Base-by-base conservation (phyloP, 2,797 vertebrate species). In the Cichlasoma orientale region DNA sequence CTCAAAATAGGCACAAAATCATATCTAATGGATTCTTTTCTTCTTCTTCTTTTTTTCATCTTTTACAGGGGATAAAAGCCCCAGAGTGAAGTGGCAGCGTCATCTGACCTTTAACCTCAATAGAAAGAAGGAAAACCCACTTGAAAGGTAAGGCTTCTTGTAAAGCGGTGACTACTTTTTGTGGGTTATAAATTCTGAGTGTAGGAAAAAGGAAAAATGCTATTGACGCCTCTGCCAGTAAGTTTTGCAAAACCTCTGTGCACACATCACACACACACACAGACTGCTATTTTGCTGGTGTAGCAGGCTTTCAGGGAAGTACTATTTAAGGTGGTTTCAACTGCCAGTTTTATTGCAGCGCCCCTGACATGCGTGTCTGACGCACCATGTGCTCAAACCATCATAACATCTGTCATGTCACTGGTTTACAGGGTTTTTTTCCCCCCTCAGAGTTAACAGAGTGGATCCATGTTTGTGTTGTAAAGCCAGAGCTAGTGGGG, bases 81-180 rank as follows among this genome's bases (percentile, higher is more conserved):
- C 7, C 56, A 3, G 86, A 82, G 84, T 56, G 84, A 80, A 87
- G 80, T 50, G 77, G 74, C 66, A 82, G 78, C 84, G 86, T 74
- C 12, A 5, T 77, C 74, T 89, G 86, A 93, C 88, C 91, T 89
- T 87, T 89, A 59, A 88, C 87, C 88, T 85, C 70, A 56, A 33
- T 27, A 56, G 86, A 83, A 90, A 89, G 84, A 83, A 86, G 75
- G 68, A 23, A 76, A 84, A 89, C 59, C 85, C 89, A 87, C 89
- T 91, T 88, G 83, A 91, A 86, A 93, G 91, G 93, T 93, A 92
- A 93, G 90, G 74, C 33, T 82, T 88, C 79, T 81, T 85, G 82
- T 90, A 86, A 84, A 84, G 66, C 4, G 1, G 68, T 53, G 81
- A 75, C 80, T 72, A 2, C 56, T 83, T 78, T 78, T n/a, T 75